Percentiles rank a stretch among this genome's conserved stretches.
phyloP scores from a whole-genome alignment of 2,797 vertebrate genomes.

The Triplophysa bombifrons region DNA sequence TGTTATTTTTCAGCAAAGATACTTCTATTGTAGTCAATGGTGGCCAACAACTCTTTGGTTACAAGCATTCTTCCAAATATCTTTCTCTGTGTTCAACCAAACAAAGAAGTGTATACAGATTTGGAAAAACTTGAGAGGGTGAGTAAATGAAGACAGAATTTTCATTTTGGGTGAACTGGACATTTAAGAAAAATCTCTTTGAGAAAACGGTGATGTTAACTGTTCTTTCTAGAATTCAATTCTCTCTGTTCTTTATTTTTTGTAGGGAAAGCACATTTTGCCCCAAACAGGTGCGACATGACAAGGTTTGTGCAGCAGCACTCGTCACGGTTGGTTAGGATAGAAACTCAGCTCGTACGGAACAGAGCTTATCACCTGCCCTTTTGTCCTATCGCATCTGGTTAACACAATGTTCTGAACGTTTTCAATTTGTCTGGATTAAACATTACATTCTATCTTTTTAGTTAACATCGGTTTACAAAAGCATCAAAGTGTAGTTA shows the following conservation, averaged over 20 bases:
- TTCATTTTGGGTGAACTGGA: no score
- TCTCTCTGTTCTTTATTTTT: no score
- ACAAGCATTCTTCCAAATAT: no score
- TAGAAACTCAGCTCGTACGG: neutral
- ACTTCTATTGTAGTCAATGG: no score
- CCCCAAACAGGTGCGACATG: neutral
- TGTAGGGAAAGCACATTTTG: neutral
- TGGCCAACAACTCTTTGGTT: no score
- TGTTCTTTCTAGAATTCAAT: neutral
- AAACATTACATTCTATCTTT: neutral
- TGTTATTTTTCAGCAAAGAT: no score
- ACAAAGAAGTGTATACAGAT: no score
- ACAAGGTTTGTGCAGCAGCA: neutral
- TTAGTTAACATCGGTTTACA: neutral
- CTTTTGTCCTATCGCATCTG: neutral
- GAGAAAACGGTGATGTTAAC: no score
- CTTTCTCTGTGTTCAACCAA: no score
- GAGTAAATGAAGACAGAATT: no score
- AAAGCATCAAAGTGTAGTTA: constrained; percentile 8
- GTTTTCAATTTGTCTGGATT: neutral
- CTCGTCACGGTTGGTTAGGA: neutral
- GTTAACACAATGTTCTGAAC: neutral
- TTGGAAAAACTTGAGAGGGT: no score
- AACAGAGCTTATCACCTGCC: neutral
- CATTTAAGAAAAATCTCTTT: no score